Conservation (phyloP, 2,888 invertebrate genomes). For the Stratiomys singularior region DNA sequence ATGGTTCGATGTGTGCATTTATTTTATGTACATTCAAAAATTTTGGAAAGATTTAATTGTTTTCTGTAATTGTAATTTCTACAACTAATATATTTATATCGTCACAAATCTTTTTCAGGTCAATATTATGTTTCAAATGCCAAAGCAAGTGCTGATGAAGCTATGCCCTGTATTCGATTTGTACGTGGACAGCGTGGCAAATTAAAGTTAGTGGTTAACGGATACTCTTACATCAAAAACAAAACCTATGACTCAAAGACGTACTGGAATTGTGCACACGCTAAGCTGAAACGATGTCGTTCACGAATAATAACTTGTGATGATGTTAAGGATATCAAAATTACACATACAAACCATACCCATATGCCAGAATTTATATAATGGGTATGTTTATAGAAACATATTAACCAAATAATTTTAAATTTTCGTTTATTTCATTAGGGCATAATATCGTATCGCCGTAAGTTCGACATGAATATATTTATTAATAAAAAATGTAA, state of each 20-base stretch:
- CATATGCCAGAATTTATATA: slow-evolving; percentile 55
- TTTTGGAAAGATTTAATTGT: too few species aligned
- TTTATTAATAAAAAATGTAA: too few species aligned
- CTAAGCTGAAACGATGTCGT: slow-evolving; percentile 56
- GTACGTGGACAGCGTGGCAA: slow-evolving; percentile 58
- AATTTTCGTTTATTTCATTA: too few species aligned
- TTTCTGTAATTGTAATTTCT: too few species aligned
- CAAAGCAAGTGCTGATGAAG: not conserved
- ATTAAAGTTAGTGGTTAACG: slow-evolving; percentile 57
- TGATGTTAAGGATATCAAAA: slow-evolving; percentile 54
- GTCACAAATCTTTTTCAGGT: too few species aligned
- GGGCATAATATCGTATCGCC: too few species aligned
- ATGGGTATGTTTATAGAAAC: not conserved
- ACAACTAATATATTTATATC: too few species aligned
- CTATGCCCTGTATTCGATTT: slow-evolving; percentile 49
- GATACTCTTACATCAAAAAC: slow-evolving; percentile 57
- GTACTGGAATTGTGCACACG: slow-evolving; percentile 58
- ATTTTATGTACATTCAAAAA: too few species aligned
- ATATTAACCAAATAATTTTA: not conserved
- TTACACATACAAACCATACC: slow-evolving; percentile 56
- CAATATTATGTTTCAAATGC: not conserved
- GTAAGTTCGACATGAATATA: too few species aligned
- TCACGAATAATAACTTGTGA: slow-evolving; percentile 55
- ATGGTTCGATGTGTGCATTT: too few species aligned
- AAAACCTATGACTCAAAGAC: slow-evolving; percentile 56